These are phyloP conservation scores for Notamacropus eugenii DNA, from an alignment of 2,797 vertebrate species.

Conservation along the genomic window DNA sequence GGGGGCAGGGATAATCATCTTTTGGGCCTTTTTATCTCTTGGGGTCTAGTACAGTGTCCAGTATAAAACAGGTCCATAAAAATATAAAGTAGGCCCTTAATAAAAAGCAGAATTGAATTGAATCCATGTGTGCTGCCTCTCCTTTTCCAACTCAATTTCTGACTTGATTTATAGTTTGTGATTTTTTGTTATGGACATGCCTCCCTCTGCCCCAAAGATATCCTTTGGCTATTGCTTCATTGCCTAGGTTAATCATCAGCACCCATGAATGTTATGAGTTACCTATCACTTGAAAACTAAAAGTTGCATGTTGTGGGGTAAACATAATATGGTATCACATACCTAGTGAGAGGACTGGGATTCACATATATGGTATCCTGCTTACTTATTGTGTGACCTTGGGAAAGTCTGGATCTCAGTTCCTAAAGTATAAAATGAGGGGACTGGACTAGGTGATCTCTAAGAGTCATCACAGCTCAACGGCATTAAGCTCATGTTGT, in stretches of 20 bases:
- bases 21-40: not conserved
- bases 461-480: not conserved
- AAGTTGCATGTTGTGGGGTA: not conserved
- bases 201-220: not conserved
- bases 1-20: not conserved
- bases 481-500: not conserved
- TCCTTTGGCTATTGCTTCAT: not conserved
- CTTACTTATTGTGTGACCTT: not conserved
- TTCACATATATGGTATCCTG: not conserved
- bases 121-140: not conserved
- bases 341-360: not conserved
- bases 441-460: not conserved
- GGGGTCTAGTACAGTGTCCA: not conserved
- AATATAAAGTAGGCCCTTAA: too few species aligned
- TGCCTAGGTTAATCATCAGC: not conserved
- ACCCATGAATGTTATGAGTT: not conserved
- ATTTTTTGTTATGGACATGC: not conserved
- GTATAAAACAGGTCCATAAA: not conserved
- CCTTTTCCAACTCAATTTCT: not conserved
- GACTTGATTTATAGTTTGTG: not conserved
- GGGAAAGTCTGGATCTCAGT: not conserved
- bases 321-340: not conserved
- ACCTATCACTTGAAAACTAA: not conserved
- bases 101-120: not conserved
- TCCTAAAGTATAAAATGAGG: not conserved